Conservation (phyloP, 2,888 invertebrate species). For the Drosophila fungiperda region DNA sequence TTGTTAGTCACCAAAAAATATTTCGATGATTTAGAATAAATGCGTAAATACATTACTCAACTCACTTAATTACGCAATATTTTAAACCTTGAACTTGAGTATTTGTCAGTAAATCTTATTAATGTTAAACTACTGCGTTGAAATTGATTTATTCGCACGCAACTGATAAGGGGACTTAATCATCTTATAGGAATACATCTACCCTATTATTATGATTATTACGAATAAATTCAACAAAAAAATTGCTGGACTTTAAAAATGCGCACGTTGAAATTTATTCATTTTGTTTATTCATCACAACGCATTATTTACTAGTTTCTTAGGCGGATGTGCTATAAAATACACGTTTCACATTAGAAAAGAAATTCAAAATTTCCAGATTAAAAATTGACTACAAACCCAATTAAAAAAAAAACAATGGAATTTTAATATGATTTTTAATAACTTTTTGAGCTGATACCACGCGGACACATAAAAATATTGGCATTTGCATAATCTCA, state of each 20-base stretch:
- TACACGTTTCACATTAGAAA: background rate
- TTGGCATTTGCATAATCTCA: conserved; percentile 39
- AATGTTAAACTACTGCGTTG: background rate
- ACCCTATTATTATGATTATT: background rate
- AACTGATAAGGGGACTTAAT: conserved; percentile 25
- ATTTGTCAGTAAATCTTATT: conserved; percentile 1
- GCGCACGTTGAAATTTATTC: background rate
- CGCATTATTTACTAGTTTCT: background rate
- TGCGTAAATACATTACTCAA: background rate
- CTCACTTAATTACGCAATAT: background rate
- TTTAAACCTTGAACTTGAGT: conserved; percentile 35
- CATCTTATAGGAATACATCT: background rate
- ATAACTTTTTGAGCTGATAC: conserved; percentile 6
- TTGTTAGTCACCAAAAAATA: background rate
- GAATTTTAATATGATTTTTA: background rate
- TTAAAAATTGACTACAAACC: background rate
- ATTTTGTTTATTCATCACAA: background rate
- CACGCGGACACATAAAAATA: background rate
- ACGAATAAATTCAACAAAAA: background rate
- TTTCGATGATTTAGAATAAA: background rate
- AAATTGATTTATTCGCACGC: conserved; percentile 3
- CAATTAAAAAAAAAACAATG: background rate
- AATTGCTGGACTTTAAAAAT: background rate
- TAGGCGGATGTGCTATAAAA: background rate
- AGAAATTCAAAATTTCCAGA: background rate